Percentiles rank a stretch among this genome's conserved stretches.
phyloP scores from a whole-genome alignment of 2,797 vertebrate species.

The Pseudochaenichthys georgianus region DNA sequence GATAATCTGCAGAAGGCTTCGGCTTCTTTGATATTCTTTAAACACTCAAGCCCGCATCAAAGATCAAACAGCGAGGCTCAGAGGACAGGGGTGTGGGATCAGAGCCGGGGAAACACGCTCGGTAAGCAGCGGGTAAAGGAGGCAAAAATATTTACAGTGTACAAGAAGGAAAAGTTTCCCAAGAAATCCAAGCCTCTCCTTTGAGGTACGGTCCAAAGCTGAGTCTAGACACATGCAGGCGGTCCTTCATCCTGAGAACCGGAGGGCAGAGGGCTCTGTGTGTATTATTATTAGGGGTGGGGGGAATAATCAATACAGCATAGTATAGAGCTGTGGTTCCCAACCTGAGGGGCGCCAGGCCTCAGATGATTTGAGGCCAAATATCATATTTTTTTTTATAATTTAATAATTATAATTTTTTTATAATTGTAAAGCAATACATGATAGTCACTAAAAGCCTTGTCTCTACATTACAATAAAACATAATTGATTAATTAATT shows the following conservation, averaged over 20 bases:
- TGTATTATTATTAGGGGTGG: no score
- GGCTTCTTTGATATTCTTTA: conserved; percentile 51
- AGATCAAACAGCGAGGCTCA: conserved; percentile 69
- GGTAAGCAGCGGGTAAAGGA: conserved; percentile 63
- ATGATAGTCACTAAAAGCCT: no score
- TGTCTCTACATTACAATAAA: no score
- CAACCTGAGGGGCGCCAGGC: no score
- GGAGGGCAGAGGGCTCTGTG: conserved; percentile 5
- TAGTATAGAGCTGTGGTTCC: no score
- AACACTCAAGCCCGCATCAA: conserved; percentile 55
- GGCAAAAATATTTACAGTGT: conserved; percentile 82
- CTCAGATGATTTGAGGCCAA: no score
- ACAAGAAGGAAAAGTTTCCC: conserved; percentile 74
- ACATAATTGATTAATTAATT: no score
- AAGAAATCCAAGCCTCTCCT: conserved; percentile 76
- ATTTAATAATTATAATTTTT: no score
- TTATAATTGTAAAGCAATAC: no score
- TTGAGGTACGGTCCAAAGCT: conserved; percentile 76
- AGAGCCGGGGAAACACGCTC: conserved; percentile 64
- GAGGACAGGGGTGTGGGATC: conserved; percentile 46
- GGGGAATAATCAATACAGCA: no score
- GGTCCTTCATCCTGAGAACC: conserved; percentile 68
- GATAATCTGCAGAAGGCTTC: conserved; percentile 30
- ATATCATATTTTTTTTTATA: no score
- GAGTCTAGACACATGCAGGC: conserved; percentile 68